phyloP scores from a whole-genome alignment of 2,113 vertebrate genomes.

The Rutilus rutilus region DNA sequence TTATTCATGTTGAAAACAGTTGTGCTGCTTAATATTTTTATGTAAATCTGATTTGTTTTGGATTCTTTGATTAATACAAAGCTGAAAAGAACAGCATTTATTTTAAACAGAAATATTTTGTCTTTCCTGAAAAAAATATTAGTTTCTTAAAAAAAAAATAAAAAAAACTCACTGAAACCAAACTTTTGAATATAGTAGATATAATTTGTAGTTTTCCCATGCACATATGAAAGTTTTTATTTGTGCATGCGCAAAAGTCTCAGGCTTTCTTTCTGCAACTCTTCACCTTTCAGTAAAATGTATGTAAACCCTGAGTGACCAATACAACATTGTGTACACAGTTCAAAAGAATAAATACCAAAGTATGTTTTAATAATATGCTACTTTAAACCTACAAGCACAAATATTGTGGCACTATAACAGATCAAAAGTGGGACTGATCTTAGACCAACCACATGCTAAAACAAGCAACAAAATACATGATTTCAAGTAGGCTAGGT shows the following conservation, averaged over 20 bases:
- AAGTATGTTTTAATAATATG: neutral
- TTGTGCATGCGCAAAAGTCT: neutral
- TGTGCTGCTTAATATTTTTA: neutral
- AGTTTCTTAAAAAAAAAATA: neutral
- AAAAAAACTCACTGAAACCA: too few relatives aligned
- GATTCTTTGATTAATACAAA: neutral
- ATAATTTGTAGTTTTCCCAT: too few relatives aligned
- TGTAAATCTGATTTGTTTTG: neutral
- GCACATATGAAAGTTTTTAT: neutral
- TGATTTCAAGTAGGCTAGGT: slow-evolving; percentile 16
- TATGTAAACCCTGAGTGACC: neutral
- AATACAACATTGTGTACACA: neutral
- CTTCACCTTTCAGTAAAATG: neutral
- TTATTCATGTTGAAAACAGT: neutral
- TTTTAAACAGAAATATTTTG: neutral
- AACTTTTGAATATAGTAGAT: too few relatives aligned
- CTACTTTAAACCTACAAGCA: neutral
- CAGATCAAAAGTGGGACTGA: neutral
- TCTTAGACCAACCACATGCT: neutral
- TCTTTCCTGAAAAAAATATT: neutral
- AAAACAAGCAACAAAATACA: slow-evolving; percentile 2
- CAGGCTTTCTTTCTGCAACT: neutral
- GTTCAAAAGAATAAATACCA: neutral
- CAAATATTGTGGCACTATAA: neutral
- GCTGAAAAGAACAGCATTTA: neutral